phyloP scores from a whole-genome alignment of 2,888 invertebrate genomes.

The Opisthograptis luteolata region DNA sequence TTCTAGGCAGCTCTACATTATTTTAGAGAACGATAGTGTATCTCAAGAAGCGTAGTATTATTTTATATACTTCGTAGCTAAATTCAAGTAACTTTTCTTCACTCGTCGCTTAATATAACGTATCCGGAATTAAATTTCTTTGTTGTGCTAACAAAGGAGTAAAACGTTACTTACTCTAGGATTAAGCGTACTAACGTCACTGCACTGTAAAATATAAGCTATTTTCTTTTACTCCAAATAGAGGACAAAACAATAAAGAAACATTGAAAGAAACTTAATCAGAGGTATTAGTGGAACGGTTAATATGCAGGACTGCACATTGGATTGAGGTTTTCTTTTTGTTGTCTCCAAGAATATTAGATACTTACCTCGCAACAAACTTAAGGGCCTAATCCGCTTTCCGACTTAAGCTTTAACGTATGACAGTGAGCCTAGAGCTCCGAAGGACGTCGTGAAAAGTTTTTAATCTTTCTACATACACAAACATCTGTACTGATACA shows the following conservation, averaged over 20 bases:
- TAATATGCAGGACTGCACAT: conserved; percentile 65
- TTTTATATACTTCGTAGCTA: too few species aligned
- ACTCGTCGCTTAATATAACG: too few species aligned
- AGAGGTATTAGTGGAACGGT: conserved; percentile 49
- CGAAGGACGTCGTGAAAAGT: conserved; percentile 68
- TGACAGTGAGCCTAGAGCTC: conserved; percentile 74
- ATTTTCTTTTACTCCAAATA: conserved; percentile 7
- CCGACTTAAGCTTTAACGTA: conserved; percentile 76
- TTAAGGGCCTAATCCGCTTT: conserved; percentile 79
- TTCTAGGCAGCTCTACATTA: too few species aligned
- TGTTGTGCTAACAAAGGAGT: conserved; percentile 3
- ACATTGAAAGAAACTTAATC: conserved; percentile 52
- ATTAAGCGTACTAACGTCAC: background rate
- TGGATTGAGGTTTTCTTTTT: conserved; percentile 61
- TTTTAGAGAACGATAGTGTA: too few species aligned
- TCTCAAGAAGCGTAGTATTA: too few species aligned
- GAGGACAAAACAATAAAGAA: conserved; percentile 30
- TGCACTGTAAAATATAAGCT: conserved; percentile 12
- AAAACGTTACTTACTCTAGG: background rate
- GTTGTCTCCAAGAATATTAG: conserved; percentile 73
- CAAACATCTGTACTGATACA: conserved; percentile 18
- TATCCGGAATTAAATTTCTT: background rate
- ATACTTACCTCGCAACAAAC: conserved; percentile 77
- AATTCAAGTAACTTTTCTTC: too few species aligned
- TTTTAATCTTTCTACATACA: conserved; percentile 69